Evolutionary conservation across 2,113 vertebrate species (phyloP), one percentile per base, ranked within the genome.

Genomic region (Drymodes brunneopygia): DNA sequence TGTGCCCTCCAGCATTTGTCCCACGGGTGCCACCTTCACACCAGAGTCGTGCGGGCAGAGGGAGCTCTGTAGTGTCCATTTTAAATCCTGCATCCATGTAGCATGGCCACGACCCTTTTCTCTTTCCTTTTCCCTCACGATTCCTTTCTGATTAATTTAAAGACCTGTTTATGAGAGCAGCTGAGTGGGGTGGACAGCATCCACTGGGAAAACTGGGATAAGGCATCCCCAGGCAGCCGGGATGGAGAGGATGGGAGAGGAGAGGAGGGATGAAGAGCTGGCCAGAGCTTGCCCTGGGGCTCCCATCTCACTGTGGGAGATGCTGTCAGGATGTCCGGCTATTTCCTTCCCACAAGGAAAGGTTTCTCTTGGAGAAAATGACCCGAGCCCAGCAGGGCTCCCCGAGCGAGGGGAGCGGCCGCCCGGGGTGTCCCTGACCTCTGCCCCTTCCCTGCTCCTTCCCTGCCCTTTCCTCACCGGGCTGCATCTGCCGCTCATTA

Each of bases 401-500:
- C 44, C 42, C 0, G 5, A 7, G 78, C 1, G 0, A 80, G 73
- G 86, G 74, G 67, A 78, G 69, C 62, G 10, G 70, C 81, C 1
- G 97, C 70, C 86, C 8, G 28, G 93, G 97, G 96, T 98, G 97
- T 98, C 97, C 74, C 90, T 97, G 98, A 98, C 98, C 98, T 96
- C 96, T 98, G 97, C 97, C 98, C 98, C 95, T 91, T 90, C n/a
- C 1, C 92, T 65, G 79, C 93, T 72, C 84, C 17, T 70, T 78
- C 53, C 78, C 84, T 96, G 97, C 96, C 96, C 95, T 92, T 95
- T 95, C 94, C 94, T 86, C 77, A 66, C 96, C 95, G 95, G 97
- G 88, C 97, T 98, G 98, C 98, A 99, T 98, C 98, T 99, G 98
- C 98, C 98, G 96, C 98, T 98, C 98, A 98, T 98, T 98, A 98